Evolutionary conservation across 2,797 vertebrate species (phyloP), one percentile per base, ranked within the genome.

Genomic region (Hoplostethus atlanticus): DNA sequence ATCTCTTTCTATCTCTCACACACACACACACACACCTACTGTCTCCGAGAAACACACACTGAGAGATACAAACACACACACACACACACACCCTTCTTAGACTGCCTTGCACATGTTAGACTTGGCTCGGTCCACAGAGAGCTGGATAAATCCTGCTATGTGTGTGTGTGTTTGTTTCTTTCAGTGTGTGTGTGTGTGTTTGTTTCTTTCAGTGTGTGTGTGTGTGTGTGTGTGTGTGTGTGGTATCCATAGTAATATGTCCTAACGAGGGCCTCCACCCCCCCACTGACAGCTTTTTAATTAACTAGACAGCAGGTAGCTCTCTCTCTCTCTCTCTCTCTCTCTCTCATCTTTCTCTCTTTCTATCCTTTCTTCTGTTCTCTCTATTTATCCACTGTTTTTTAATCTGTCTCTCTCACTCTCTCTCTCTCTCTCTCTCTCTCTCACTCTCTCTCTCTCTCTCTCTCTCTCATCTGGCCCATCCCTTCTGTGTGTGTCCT

Each of bases 221-320:
- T 21, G 63, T 55, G 56, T 64, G 51, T 67, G 52, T 17, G 66
- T 61, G 42, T 61, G 31, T 28, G 47, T 31, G 44, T 15, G 44
- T 3, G 5, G 68, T 68, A 13, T 70, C 87, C 75, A 63, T 66
- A 74, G 84, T 77, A 71, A 81, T 79, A 65, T 67, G 57, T 76
- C 50, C 25, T 75, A 61, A 80, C 30, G 55, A 77, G 30, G 46
- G 40, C 40, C 70, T 61, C 21, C 60, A 17, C 68, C 50, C 36
- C 17, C 48, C 47, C 15, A 71, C 56, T 47, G 74, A 66, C 59
- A 68, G 55, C 15, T 75, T 87, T 85, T 88, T 87, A 85, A 90
- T 88, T 84, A 90, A 71, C 63, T 62, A 63, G 54, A 71, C 84
- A 87, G 84, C 80, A 84, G 85, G 87, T 80, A 67, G 58, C 74